Evolutionary conservation across 2,888 invertebrate species (phyloP).

Genomic region (Scrobipalpa costella): DNA sequence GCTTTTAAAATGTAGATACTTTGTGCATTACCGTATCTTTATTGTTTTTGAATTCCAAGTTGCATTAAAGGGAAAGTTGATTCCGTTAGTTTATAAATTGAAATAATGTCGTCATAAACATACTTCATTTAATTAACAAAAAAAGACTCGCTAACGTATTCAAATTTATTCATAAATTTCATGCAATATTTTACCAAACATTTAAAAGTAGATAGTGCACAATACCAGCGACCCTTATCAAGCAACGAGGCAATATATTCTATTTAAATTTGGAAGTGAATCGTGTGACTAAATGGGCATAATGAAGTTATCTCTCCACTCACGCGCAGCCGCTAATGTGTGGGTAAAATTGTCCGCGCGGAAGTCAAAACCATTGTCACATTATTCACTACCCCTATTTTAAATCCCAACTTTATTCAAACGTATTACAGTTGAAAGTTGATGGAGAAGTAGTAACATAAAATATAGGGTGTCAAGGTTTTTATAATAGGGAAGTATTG

Average conservation of each 20-base stretch:
- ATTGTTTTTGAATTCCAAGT: background rate
- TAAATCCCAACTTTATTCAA: constrained; percentile 26
- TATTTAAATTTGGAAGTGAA: constrained; percentile 31
- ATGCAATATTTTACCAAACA: constrained; percentile 40
- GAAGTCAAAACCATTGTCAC: constrained; percentile 55
- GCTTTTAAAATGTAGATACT: constrained; percentile 3
- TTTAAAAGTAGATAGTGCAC: constrained; percentile 37
- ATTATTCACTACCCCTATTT: constrained; percentile 30
- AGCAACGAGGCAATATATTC: constrained; percentile 32
- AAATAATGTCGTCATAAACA: background rate
- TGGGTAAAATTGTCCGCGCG: constrained; percentile 55
- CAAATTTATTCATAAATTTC: constrained; percentile 24
- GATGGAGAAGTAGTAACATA: background rate
- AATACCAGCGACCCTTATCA: constrained; percentile 41
- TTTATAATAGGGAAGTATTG: constrained; percentile 34
- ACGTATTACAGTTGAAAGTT: constrained; percentile 7
- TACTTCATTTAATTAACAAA: background rate
- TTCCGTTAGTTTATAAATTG: no score
- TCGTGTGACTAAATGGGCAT: constrained; percentile 35
- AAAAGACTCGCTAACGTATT: constrained; percentile 2
- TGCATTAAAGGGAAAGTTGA: background rate
- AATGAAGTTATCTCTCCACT: constrained; percentile 60
- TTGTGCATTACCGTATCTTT: constrained; percentile 5
- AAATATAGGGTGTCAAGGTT: constrained; percentile 30
- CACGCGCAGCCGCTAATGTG: constrained; percentile 62